Conservation (phyloP, 2,888 invertebrate species). For the Mesochorus sp. region DNA sequence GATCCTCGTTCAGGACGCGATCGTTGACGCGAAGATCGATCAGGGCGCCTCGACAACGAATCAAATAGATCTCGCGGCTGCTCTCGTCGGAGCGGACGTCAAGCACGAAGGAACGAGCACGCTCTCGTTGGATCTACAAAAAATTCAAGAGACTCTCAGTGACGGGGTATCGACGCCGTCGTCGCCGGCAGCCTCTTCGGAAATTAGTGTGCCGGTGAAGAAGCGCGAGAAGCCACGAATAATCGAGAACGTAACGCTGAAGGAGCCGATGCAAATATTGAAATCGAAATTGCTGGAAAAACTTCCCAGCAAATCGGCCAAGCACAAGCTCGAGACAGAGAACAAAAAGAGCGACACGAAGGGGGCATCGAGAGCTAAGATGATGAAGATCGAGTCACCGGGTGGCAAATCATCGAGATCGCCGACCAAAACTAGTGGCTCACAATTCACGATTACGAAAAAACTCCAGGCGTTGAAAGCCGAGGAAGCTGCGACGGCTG, state of each 20-base stretch:
- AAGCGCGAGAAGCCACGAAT: constrained; percentile 80
- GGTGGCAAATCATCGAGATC: constrained; percentile 68
- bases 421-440: constrained; percentile 59
- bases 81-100: constrained; percentile 24
- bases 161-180: constrained; percentile 66
- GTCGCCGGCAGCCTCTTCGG: constrained; percentile 69
- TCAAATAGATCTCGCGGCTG: constrained; percentile 49
- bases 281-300: constrained; percentile 77
- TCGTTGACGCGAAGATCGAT: constrained; percentile 60
- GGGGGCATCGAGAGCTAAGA: constrained; percentile 69
- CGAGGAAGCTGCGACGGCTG: constrained; percentile 69
- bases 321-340: constrained; percentile 77
- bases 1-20: constrained; percentile 69
- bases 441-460: constrained; percentile 68
- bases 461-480: constrained; percentile 74
- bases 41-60: constrained; percentile 16
- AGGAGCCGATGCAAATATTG: constrained; percentile 78
- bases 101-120: constrained; percentile 60
- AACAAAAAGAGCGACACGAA: constrained; percentile 66
- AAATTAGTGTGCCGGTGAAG: constrained; percentile 75
- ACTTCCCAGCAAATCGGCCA: constrained; percentile 70
- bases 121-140: constrained; percentile 68
- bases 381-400: constrained; percentile 75
- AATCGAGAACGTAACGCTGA: constrained; percentile 78
- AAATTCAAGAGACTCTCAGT: constrained; percentile 68